These are phyloP conservation scores for Eolophus roseicapilla DNA, from an alignment of 2,113 vertebrate genomes.

Conservation along the genomic window DNA sequence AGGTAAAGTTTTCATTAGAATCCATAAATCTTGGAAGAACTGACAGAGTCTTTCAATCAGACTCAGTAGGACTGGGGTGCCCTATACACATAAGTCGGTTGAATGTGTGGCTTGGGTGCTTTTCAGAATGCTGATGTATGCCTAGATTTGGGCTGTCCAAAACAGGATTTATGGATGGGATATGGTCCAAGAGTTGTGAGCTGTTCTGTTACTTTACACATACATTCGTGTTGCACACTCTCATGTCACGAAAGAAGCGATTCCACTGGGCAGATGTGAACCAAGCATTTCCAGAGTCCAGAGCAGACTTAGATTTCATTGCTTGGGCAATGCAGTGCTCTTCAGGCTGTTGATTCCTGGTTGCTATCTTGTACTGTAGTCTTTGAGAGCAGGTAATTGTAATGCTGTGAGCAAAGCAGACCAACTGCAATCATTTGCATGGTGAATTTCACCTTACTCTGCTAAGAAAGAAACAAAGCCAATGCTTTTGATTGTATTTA, in stretches of 20 bases:
- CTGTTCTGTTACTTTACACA: neutral
- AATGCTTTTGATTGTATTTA: neutral
- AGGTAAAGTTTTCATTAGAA: neutral
- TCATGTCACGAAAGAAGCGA: accelerated
- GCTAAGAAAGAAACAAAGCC: neutral
- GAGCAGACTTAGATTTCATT: neutral
- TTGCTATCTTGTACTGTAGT: neutral
- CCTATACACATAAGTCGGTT: accelerated
- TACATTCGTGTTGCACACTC: neutral
- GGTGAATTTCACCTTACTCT: neutral
- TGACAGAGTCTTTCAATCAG: neutral
- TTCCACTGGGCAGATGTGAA: neutral
- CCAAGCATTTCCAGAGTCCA: neutral
- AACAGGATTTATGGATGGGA: neutral
- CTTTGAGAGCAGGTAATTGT: neutral
- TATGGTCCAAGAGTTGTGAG: neutral
- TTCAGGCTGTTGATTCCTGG: neutral
- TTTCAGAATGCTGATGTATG: neutral
- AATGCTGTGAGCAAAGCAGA: neutral
- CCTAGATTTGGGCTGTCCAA: neutral
- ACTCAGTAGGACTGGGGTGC: neutral
- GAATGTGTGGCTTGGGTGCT: neutral
- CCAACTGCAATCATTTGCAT: neutral
- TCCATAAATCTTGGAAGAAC: neutral
- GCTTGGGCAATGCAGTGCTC: neutral